Evolutionary conservation across 2,888 invertebrate species (phyloP), one percentile per base, ranked within the genome.

Genomic region (Dryocosmus kuriphilus): DNA sequence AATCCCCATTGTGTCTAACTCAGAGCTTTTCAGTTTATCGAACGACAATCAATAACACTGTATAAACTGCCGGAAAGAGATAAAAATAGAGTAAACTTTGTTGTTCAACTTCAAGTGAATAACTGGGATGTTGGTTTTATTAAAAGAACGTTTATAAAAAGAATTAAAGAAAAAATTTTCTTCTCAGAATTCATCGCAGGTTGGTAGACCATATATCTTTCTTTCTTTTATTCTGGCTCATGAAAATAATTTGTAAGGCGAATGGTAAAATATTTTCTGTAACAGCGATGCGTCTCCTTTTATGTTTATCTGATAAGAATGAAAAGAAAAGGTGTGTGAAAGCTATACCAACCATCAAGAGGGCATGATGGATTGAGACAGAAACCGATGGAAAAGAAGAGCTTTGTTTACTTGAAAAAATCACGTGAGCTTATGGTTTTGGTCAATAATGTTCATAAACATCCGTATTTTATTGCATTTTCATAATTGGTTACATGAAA

Each of bases 261-360:
- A 67, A 67, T 67, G 41, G 24, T 14, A 19, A 67, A 67, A 67
- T 67, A 46, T 67, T 46, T 67, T n/a, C 38, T 41, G 41, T 24
- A 67, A 27, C 41, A 67, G 41, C 61, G 27, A 61, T 61, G 2
- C 19, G 14, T 41, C 41, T 41, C 27, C 14, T n/a, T n/a, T 35
- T 32, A 5, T 63, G 65, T 67, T 67, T 67, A 46, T 67, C 41
- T 67, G 41, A 67, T 14, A 41, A 41, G 8, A 46, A 19, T 41
- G 0, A 38, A 24, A 35, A 41, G 41, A 27, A 61, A 61, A 61
- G 5, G 19, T 61, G 27, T 14, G 30, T 9, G 16, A 61, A 61
- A 61, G 30, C 19, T 30, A 19, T n/a, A n/a, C n/a, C n/a, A n/a
- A n/a, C 11, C 24, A 61, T 14, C 41, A 41, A 14, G 19, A 24